Evolutionary conservation across 2,888 invertebrate species (phyloP), one percentile per base, ranked within the genome.

Genomic region (Idaea straminata): DNA sequence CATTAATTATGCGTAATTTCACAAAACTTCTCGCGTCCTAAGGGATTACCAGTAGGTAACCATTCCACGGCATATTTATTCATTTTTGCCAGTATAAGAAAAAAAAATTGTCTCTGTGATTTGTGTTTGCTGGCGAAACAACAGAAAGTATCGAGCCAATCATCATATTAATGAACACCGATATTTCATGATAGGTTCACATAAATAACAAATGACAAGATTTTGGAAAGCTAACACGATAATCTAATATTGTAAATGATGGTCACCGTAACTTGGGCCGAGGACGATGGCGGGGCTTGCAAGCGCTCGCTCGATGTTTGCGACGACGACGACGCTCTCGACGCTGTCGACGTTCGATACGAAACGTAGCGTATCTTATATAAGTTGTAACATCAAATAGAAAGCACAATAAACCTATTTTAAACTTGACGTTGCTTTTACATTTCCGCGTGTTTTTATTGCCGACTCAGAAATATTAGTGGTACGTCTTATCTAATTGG

Each of bases 321-420:
- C 3, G 25, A n/a, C n/a, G n/a, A n/a, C n/a, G n/a, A n/a, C n/a
- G n/a, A 1, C 25, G 25, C 25, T 25, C 2, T 25, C 25, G 25
- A 25, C 10, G 47, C 13, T 47, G 7, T 7, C 47, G 47, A 47
- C 47, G 13, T 25, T 25, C 47, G 47, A 47, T 47, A 47, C 13
- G 10, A 47, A 3, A 47, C 47, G 47, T 4, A 7, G 6, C 3
- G 10, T 47, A 47, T 47, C 47, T 47, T 47, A 47, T 47, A 13
- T 47, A 47, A 47, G 47, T 7, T 47, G 47, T 47, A 47, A 47
- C 47, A 47, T 47, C 47, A 47, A 47, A 47, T 47, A 47, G 47
- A 47, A 47, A 47, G 47, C 47, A 47, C 47, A 47, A 47, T 47
- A 47, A 47, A 47, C 47, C 47, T 47, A 47, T 47, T 47, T 47